Evolutionary conservation across 2,797 vertebrate species (phyloP).

Genomic region (Ceryle rudis): DNA sequence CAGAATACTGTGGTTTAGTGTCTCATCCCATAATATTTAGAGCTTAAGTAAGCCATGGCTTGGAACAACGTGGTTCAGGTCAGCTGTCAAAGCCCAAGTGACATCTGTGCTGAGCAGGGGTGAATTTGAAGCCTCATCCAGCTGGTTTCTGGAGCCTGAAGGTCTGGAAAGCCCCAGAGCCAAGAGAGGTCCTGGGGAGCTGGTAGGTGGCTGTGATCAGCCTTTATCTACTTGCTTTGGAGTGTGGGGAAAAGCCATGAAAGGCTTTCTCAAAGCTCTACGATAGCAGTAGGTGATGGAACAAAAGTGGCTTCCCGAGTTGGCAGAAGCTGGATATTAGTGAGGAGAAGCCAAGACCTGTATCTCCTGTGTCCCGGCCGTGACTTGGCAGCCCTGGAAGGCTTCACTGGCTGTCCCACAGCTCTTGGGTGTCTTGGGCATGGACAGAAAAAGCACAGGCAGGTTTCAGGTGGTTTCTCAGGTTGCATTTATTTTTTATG

Average conservation of each 20-base stretch:
- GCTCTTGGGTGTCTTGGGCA: neutral
- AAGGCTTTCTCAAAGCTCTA: neutral
- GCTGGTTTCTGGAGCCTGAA: neutral
- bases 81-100: rapidly evolving
- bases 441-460: neutral
- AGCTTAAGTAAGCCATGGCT: neutral
- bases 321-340: neutral
- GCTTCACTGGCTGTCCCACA: neutral
- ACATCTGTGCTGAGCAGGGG: neutral
- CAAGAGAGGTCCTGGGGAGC: neutral
- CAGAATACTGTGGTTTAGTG: neutral
- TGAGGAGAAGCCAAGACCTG: rapidly evolving
- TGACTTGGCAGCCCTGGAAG: neutral
- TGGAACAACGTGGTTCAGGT: neutral
- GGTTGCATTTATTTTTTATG: neutral
- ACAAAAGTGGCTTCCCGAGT: neutral
- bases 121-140: neutral
- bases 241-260: rapidly evolving
- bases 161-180: neutral
- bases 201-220: neutral
- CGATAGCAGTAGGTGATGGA: neutral
- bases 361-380: neutral
- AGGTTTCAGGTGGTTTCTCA: neutral
- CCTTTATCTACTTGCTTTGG: neutral
- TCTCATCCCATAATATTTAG: neutral